Percentiles rank a stretch among this genome's conserved stretches.
These are phyloP conservation scores for Achlya flavicornis DNA, from an alignment of 2,888 invertebrate species.

Conservation along the genomic window DNA sequence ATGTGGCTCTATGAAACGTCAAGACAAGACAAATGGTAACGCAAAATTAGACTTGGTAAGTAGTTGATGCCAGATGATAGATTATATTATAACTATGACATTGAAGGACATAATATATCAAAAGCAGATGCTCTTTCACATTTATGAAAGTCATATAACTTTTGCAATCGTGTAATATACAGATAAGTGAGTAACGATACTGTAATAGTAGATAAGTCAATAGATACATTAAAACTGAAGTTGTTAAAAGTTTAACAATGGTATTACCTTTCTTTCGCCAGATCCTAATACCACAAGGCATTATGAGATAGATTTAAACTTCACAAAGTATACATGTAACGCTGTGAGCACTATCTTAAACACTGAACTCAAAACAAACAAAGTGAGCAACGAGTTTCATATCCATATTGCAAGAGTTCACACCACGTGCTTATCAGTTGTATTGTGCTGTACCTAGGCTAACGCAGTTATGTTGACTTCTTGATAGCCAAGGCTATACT, in stretches of 20 bases:
- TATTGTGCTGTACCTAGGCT: slow-evolving; percentile 29
- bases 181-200: too few species aligned
- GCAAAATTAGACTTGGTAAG: not conserved
- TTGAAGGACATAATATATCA: slow-evolving; percentile 6
- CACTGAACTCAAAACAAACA: slow-evolving; percentile 72
- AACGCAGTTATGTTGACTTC: slow-evolving; percentile 12
- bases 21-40: slow-evolving; percentile 27
- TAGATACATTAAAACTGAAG: not conserved
- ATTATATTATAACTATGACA: not conserved
- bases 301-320: slow-evolving; percentile 38
- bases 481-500: slow-evolving; percentile 12
- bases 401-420: slow-evolving; percentile 45
- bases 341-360: slow-evolving; percentile 64
- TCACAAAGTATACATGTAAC: slow-evolving; percentile 61
- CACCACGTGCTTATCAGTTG: slow-evolving; percentile 71
- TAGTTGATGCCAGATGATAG: not conserved
- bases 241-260: slow-evolving; percentile 14
- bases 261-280: slow-evolving; percentile 62
- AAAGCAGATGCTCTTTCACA: too few species aligned
- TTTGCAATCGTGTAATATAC: too few species aligned
- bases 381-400: slow-evolving; percentile 56
- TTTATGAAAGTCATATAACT: too few species aligned
- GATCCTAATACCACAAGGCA: slow-evolving; percentile 64
- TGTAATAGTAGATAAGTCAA: too few species aligned
- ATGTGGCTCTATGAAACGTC: slow-evolving; percentile 7